Evolutionary conservation across 2,797 vertebrate species (phyloP).

Genomic region (Chelon labrosus): DNA sequence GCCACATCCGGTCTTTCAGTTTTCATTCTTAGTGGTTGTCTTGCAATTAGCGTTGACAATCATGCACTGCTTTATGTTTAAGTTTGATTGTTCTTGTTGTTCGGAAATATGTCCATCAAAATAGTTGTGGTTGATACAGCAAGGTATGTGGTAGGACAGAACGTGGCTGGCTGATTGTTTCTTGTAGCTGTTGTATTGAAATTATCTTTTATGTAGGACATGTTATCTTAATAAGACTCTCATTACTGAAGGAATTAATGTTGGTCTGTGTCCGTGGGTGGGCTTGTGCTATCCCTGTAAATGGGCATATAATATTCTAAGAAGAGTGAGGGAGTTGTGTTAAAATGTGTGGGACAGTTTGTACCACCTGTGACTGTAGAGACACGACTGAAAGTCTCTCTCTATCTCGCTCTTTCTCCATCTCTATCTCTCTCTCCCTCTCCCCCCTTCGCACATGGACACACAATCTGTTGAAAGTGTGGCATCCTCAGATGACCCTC

Average conservation of each 20-base stretch:
- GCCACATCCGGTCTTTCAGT: conserved; percentile 25
- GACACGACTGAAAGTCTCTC: conserved; percentile 7
- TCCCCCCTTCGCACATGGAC: neutral
- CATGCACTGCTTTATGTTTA: neutral
- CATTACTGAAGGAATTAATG: conserved; percentile 5
- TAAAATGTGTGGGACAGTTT: conserved; percentile 13
- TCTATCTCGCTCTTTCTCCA: too few species aligned
- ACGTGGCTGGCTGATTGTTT: neutral
- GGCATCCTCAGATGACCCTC: conserved; percentile 59
- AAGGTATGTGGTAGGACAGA: neutral
- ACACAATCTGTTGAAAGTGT: conserved; percentile 46
- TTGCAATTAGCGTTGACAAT: neutral
- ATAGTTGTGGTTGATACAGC: too few species aligned
- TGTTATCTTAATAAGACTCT: conserved; percentile 3
- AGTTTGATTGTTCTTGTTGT: too few species aligned
- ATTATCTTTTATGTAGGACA: neutral
- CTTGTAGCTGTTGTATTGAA: neutral
- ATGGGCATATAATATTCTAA: conserved; percentile 13
- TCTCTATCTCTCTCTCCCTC: neutral
- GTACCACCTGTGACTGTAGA: conserved; percentile 33
- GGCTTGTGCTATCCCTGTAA: conserved; percentile 1
- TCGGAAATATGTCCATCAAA: too few species aligned
- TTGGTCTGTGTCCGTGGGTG: neutral
- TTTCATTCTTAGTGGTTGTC: neutral
- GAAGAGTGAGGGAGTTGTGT: conserved; percentile 7